Percentiles rank a stretch among this genome's conserved stretches.
These are phyloP conservation scores for Microcebus jonahi DNA, from an alignment of 2,113 vertebrate genomes.

Conservation along the genomic window DNA sequence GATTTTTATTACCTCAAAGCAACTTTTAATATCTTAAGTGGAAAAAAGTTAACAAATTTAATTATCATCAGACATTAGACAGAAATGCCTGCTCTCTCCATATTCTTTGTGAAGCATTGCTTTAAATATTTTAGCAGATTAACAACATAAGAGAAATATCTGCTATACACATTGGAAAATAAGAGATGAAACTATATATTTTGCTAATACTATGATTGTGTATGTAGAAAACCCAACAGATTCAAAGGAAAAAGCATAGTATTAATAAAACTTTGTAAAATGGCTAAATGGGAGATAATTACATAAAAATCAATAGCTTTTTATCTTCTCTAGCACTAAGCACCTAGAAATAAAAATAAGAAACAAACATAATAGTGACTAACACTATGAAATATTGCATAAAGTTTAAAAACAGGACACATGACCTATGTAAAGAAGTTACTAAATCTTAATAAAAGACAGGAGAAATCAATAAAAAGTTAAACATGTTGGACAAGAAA, in stretches of 20 bases:
- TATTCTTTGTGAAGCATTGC: background rate
- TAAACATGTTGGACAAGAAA: background rate
- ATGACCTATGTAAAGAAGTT: background rate
- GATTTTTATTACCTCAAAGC: background rate
- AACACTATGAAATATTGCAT: background rate
- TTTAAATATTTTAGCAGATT: background rate
- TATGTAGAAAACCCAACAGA: background rate
- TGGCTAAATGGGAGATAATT: background rate
- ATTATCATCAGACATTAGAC: slow-evolving; percentile 1
- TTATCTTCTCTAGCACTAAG: background rate
- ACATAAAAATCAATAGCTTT: background rate
- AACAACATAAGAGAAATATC: background rate
- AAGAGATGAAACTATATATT: background rate
- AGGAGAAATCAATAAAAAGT: background rate
- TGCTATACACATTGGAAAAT: background rate
- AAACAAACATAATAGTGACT: background rate
- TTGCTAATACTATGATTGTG: background rate
- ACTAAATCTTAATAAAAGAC: background rate
- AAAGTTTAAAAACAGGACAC: background rate
- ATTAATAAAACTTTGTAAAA: slow-evolving; percentile 4
- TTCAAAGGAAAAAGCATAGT: background rate
- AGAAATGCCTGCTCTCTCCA: background rate
- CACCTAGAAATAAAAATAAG: background rate
- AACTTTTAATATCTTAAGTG: background rate
- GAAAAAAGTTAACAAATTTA: background rate